Evolutionary conservation across 2,797 vertebrate genomes (phyloP).

Genomic region (Microchirus variegatus): DNA sequence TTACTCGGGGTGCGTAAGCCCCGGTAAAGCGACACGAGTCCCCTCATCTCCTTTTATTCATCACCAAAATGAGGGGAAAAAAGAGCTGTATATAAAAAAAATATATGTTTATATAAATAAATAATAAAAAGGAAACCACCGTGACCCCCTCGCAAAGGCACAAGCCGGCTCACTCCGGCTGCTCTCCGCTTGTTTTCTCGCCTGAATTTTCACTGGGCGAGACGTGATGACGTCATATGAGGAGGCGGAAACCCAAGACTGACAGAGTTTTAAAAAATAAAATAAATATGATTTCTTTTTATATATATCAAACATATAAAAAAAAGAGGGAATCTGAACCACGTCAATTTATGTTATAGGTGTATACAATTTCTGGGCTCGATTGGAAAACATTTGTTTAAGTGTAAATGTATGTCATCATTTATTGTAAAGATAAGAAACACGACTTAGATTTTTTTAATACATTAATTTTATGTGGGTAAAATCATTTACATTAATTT

Average conservation of each 20-base stretch:
- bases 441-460: too few species aligned
- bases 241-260: constrained; percentile 2
- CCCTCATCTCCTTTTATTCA: constrained; percentile 65
- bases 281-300: too few species aligned
- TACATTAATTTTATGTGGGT: too few species aligned
- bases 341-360: too few species aligned
- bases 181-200: constrained; percentile 24
- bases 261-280: too few species aligned
- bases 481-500: too few species aligned
- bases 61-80: constrained; percentile 26
- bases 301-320: too few species aligned
- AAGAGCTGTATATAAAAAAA: neutral
- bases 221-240: constrained; percentile 55
- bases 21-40: constrained; percentile 69
- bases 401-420: too few species aligned
- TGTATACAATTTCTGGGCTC: too few species aligned
- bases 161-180: constrained; percentile 67
- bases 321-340: too few species aligned
- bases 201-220: constrained; percentile 49
- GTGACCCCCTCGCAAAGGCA: neutral
- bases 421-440: too few species aligned
- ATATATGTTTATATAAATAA: neutral
- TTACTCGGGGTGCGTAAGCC: constrained; percentile 59
- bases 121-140: neutral
- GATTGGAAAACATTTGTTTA: too few species aligned